A percentile compares a stretch with the other conserved stretches of the same genome.
Conservation (phyloP, 2,888 invertebrate species). For the Limulus polyphemus region DNA sequence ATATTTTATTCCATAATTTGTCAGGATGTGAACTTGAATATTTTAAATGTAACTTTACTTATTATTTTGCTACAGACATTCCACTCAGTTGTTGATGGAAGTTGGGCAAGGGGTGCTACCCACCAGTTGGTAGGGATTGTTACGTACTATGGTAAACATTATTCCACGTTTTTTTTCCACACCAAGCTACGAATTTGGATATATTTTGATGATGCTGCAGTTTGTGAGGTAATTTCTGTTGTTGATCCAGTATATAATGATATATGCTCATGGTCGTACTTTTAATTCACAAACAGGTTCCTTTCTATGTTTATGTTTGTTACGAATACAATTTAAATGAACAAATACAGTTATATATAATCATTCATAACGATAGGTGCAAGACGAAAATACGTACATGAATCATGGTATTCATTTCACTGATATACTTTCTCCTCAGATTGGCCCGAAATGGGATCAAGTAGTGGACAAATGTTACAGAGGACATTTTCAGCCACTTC, state of each 20-base stretch:
- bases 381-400: background rate
- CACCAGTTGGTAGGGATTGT: conserved; percentile 86
- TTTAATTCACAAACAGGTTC: too few species aligned
- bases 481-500: conserved; percentile 79
- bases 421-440: conserved; percentile 28
- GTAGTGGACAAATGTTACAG: conserved; percentile 86
- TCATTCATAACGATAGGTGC: background rate
- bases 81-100: conserved; percentile 71
- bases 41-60: background rate
- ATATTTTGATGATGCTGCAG: conserved; percentile 91
- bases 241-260: too few species aligned
- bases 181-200: conserved; percentile 82
- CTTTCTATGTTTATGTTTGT: too few species aligned
- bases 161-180: conserved; percentile 93
- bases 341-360: too few species aligned
- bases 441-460: conserved; percentile 86
- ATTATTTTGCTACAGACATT: conserved; percentile 45
- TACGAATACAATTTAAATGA: too few species aligned
- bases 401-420: background rate
- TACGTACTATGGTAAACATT: conserved; percentile 93
- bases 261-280: too few species aligned
- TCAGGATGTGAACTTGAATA: too few species aligned
- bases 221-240: conserved; percentile 53
- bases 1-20: too few species aligned
- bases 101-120: conserved; percentile 64